A percentile compares a stretch with the other conserved stretches of the same genome.
phyloP scores from a whole-genome alignment of 1,140 invertebrate species.

The Lamellibrachia luymesi region DNA sequence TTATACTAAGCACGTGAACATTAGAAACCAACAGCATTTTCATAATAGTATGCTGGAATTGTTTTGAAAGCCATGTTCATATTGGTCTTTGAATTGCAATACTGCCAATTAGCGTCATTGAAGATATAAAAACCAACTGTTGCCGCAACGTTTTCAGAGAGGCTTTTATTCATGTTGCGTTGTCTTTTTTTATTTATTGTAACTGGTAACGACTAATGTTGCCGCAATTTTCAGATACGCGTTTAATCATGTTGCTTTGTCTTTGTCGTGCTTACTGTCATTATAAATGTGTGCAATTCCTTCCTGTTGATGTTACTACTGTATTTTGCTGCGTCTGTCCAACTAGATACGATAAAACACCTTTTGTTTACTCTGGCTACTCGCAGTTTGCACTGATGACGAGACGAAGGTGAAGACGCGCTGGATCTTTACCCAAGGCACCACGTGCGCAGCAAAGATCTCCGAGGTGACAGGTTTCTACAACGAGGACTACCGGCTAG shows the following conservation, averaged over 20 bases:
- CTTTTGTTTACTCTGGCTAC: neutral
- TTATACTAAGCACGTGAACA: neutral
- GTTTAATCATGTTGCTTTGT: no score
- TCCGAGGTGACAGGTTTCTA: conserved; percentile 1
- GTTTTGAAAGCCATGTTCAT: neutral
- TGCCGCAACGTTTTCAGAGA: neutral
- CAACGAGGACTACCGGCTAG: neutral
- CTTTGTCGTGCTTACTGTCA: neutral
- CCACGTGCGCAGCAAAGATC: neutral
- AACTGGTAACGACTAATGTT: neutral
- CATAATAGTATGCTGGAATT: neutral
- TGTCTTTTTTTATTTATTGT: neutral
- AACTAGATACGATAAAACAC: no score
- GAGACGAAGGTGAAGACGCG: neutral
- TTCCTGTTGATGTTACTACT: no score
- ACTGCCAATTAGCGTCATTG: neutral
- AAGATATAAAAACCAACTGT: neutral
- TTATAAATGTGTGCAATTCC: neutral
- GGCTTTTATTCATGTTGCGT: neutral
- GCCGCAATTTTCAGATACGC: no score
- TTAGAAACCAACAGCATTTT: no score
- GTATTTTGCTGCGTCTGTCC: no score
- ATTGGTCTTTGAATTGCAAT: neutral
- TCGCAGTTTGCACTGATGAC: neutral
- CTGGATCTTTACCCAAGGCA: neutral